A percentile compares a stretch with the other conserved stretches of the same genome.
Conservation (phyloP, 2,113 vertebrate genomes). For the Tupaia chinensis region DNA sequence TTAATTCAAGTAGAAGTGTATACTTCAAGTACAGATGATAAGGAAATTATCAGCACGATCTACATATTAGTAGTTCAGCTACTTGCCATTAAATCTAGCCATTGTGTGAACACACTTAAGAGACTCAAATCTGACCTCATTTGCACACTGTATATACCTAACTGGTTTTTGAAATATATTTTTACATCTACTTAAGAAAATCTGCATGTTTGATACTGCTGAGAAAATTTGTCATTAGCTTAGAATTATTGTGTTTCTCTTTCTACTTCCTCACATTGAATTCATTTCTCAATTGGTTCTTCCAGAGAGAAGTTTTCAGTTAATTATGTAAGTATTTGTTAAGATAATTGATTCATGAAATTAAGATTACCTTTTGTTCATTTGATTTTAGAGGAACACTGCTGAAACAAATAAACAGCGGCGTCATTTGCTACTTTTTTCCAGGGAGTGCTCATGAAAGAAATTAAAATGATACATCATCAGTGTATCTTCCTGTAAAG, state of each 20-base stretch:
- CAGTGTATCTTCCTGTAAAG: conserved; percentile 46
- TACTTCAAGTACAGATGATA: conserved; percentile 14
- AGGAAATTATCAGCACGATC: conserved; percentile 9
- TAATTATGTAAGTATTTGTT: conserved; percentile 72
- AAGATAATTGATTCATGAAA: conserved; percentile 74
- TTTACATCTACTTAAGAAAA: not conserved
- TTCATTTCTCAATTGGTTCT: conserved; percentile 36
- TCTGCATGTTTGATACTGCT: not conserved
- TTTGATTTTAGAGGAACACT: conserved; percentile 62
- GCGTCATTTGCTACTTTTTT: conserved; percentile 53
- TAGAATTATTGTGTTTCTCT: not conserved
- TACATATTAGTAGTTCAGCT: not conserved
- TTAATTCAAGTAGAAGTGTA: not conserved
- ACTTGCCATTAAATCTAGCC: not conserved
- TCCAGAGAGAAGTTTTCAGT: conserved; percentile 56
- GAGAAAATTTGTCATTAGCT: not conserved
- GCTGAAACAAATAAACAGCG: conserved; percentile 63
- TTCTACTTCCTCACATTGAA: conserved; percentile 10
- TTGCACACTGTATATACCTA: not conserved
- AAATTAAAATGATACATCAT: conserved; percentile 73
- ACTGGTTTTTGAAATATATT: not conserved
- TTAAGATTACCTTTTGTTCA: conserved; percentile 74
- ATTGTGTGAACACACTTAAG: not conserved
- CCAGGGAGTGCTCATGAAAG: conserved; percentile 71
- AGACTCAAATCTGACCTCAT: not conserved